Evolutionary conservation across 2,113 vertebrate species (phyloP), one percentile per base, ranked within the genome.

Genomic region (Falco punctatus): DNA sequence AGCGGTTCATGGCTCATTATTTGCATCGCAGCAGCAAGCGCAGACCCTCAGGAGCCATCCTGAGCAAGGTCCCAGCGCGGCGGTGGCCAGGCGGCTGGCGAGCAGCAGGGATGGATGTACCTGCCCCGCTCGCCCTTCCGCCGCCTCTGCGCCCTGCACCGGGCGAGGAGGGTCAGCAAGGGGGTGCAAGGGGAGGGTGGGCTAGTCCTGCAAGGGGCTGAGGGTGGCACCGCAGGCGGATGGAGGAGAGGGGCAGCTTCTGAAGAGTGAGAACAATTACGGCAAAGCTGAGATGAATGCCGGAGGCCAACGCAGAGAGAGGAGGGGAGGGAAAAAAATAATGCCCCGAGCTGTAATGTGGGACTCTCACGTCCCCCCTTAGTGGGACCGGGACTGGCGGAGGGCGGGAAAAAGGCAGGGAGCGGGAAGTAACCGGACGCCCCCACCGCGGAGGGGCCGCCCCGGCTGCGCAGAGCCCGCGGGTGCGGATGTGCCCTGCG

Each of bases 371-470:
- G 22, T 70, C 49, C 40, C 54, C 28, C 15, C 0, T 27, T 4
- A 18, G 24, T 0, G 61, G 46, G 19, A 46, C 7, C 3, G 26
- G 13, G 40, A 27, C 40, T 23, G 75, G 10, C 11, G 9, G 22
- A 54, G 30, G 46, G 33, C 5, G 81, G 21, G 35, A 12, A 3
- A 21, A 49, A 54, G 33, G 21, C 5, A 7, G 44, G 14, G 21
- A 67, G 30, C 2, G 33, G 12, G 30, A 28, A 6, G 15, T 5
- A 9, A 64, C 0, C 2, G 15, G 24, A 20, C 7, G 30, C 14
- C 52, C 14, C 38, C 20, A 46, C 28, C 24, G 62, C n/a, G 10
- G 18, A 17, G 27, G 17, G 42, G 86, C 24, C 16, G 28, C 28
- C 14, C 4, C 26, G n/a, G 49, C 23, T 24, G 48, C 17, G 49